Evolutionary conservation across 2,113 vertebrate genomes (phyloP), one percentile per base, ranked within the genome.

Genomic region (Natator depressus): DNA sequence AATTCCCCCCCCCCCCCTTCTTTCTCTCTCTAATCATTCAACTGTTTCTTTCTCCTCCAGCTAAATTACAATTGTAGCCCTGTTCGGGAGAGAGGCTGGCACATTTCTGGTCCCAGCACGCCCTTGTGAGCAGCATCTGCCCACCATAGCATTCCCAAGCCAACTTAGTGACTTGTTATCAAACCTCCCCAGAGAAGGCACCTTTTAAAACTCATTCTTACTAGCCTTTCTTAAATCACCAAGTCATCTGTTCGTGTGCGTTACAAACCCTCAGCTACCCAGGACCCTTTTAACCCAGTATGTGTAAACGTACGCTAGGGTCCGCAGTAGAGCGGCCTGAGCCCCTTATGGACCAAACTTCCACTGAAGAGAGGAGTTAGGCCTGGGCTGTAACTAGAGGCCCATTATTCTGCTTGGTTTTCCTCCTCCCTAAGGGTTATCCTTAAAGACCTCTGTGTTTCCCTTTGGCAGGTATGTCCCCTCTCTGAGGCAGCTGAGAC

Each of bases 401-500:
- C 38, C 31, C 16, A 6, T 49, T 22, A 47, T 38, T 27, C 46
- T 79, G 3, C 1, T 2, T n/a, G 86, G 2, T 6, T 53, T 46
- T 55, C 25, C 24, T 25, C 42, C 75, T 5, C 1, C 6, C 17
- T 22, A 4, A 0, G 19, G 49, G 38, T 46, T 0, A 46, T 25
- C 42, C 81, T 89, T 82, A 25, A 42, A 83, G 10, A 2, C 3
- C 22, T 42, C 6, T 7, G 1, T 14, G 31, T 62, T 89, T 47
- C 80, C 83, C 53, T 80, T 20, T 1, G 20, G 72, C 95, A 99
- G 99, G 95, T 99, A 99, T 2, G 98, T 98, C 8, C 99, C 99
- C 0, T 98, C 99, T 1, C 98, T 99, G 49, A 97, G 99, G 49
- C 99, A 98, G 31, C 98, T 99, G 84, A 98, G 99, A 85, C 99